Evolutionary conservation across 2,113 vertebrate species (phyloP).

Genomic region (Zapornia atra): DNA sequence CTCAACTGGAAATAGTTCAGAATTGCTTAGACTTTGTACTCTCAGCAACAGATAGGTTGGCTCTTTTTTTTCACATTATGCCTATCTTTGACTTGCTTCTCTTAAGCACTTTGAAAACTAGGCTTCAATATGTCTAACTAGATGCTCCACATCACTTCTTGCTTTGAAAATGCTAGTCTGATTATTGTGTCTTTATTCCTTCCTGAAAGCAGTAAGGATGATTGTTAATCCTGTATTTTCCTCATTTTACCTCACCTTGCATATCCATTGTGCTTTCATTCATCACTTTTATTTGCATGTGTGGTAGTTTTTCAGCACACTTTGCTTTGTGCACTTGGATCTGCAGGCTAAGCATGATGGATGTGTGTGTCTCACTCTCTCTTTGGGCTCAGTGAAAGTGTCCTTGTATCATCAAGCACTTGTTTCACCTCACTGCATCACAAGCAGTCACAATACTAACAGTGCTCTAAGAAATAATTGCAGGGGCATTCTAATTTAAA

Average conservation of each 20-base stretch:
- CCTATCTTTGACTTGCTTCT: background rate
- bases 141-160: background rate
- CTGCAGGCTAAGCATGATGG: background rate
- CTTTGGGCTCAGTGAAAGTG: background rate
- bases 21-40: background rate
- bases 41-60: background rate
- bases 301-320: background rate
- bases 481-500: background rate
- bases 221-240: background rate
- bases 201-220: background rate
- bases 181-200: background rate
- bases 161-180: background rate
- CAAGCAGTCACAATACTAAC: background rate
- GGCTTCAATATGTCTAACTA: background rate
- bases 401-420: background rate
- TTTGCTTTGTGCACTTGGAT: background rate
- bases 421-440: background rate
- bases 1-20: background rate
- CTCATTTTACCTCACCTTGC: background rate
- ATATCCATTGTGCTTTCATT: background rate
- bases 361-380: background rate
- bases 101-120: background rate
- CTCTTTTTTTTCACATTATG: background rate
- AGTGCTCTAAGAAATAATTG: background rate
- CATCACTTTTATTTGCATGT: background rate